Base-by-base conservation (phyloP, 64 coral and sea anemone genomes). In the Pocillopora verrucosa region DNA sequence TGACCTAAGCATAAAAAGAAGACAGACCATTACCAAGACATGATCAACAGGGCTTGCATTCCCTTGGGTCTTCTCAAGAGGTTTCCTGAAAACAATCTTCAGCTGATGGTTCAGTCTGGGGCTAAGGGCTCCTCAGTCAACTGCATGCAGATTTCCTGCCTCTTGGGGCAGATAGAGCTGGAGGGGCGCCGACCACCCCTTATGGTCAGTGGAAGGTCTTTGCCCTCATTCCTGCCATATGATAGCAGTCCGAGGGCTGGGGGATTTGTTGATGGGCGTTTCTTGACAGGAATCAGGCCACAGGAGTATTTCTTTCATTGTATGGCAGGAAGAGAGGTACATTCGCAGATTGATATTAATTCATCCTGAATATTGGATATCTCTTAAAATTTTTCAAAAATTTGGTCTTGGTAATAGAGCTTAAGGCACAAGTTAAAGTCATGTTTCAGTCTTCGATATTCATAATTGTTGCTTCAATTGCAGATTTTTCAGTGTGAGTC, bases 231-330 rank as follows among this genome's bases (percentile, higher is more conserved):
- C 67, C 74, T 93, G 36, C 96, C 96, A 13, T 98, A 98, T 58
- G 96, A 98, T 65, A 93, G 93, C 0, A 98, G 93, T 26, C 96
- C 96, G 2, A 90, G 96, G 63, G 96, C 96, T 62, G 96, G 96
- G 1, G 96, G 96, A 0, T 98, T 98, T 84, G 96, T 98, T 13
- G 96, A 98, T 88, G 96, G 96, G 0, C 93, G 96, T 9, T 98
- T 98, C 65, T 74, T 98, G 13, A 98, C 96, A 3, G 96, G 96
- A 10, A 98, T 98, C 41, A 79, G 96, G 73, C 96, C 96, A 17
- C 96, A 98, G 74, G 96, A 98, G 78, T 98, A 98, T 80, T 98
- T 98, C 60, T 98, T 98, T 87, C 96, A 98, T 77, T 98, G 96
- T 63, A 98, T 98, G 96, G 96, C 96, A 9, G 96, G 96, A 41